These are phyloP conservation scores for Pristis pectinata DNA, from an alignment of 2,797 vertebrate genomes.

Conservation along the genomic window DNA sequence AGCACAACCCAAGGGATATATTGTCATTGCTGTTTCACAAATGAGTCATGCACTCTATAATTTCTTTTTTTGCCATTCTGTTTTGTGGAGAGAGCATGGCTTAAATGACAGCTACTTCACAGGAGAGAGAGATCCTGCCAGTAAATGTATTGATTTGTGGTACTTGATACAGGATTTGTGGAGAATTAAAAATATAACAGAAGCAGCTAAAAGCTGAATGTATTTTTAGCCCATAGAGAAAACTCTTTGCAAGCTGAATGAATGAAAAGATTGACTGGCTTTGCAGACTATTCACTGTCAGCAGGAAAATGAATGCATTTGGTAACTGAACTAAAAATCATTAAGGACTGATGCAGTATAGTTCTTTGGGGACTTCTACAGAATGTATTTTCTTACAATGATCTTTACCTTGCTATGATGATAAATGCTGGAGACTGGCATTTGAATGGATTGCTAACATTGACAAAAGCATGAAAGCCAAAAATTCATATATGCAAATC, in stretches of 20 bases:
- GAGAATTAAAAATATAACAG: slow-evolving; percentile 35
- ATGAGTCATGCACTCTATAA: slow-evolving; percentile 23
- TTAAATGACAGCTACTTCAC: slow-evolving; percentile 27
- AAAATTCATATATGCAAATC: neutral
- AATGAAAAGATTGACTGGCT: slow-evolving; percentile 18
- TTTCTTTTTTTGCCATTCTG: slow-evolving; percentile 6
- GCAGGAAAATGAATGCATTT: slow-evolving; percentile 15
- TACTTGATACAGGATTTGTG: slow-evolving; percentile 34
- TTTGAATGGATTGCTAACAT: neutral
- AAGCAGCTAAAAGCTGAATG: slow-evolving; percentile 30
- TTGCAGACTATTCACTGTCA: neutral
- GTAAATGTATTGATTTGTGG: slow-evolving; percentile 28
- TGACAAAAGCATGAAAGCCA: neutral
- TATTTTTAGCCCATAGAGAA: slow-evolving; percentile 14
- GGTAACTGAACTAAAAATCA: slow-evolving; percentile 20
- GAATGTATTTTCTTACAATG: neutral
- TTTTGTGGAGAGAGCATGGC: neutral
- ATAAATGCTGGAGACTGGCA: neutral
- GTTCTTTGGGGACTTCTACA: neutral
- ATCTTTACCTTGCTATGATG: neutral
- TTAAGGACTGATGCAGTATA: neutral
- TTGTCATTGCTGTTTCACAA: slow-evolving; percentile 6
- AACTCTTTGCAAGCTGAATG: slow-evolving; percentile 29
- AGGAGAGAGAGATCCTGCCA: neutral
- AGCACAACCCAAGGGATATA: slow-evolving; percentile 8